Percentiles rank a stretch among this genome's conserved stretches.
phyloP scores from a whole-genome alignment of 2,113 vertebrate genomes.

The Chinchilla lanigera region DNA sequence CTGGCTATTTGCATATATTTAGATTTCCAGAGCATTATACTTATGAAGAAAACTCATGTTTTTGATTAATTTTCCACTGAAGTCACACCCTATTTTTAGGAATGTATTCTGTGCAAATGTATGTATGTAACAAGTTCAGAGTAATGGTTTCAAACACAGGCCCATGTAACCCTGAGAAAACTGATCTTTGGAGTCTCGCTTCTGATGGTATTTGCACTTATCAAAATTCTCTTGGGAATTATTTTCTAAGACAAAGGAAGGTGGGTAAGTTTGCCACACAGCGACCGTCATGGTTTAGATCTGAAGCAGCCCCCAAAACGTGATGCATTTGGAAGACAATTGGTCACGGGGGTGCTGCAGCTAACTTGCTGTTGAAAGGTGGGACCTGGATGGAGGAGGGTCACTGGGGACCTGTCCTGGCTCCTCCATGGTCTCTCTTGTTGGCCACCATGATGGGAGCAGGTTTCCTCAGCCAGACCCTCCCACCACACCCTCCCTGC shows the following conservation, averaged over 20 bases:
- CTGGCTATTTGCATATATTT: conserved; percentile 7
- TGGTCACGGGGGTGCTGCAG: neutral
- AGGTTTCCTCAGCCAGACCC: neutral
- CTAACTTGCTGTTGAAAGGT: neutral
- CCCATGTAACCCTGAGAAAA: neutral
- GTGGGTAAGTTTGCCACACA: neutral
- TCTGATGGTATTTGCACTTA: conserved; percentile 6
- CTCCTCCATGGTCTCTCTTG: neutral
- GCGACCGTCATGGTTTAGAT: neutral
- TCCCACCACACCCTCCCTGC: neutral
- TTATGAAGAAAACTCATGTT: neutral
- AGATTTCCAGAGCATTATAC: conserved; percentile 21
- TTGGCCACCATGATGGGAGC: neutral
- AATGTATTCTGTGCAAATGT: conserved; percentile 45
- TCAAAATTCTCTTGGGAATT: conserved; percentile 3
- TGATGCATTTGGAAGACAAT: neutral
- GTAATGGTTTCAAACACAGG: neutral
- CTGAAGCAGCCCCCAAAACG: neutral
- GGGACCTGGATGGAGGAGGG: neutral
- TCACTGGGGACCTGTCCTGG: neutral
- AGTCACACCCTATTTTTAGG: conserved; percentile 61
- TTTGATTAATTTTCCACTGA: conserved; percentile 54
- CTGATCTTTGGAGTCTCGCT: neutral
- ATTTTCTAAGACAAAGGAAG: neutral
- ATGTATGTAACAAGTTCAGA: neutral